Evolutionary conservation across 2,888 invertebrate genomes (phyloP).

Genomic region (Fissipunctia ypsillon): DNA sequence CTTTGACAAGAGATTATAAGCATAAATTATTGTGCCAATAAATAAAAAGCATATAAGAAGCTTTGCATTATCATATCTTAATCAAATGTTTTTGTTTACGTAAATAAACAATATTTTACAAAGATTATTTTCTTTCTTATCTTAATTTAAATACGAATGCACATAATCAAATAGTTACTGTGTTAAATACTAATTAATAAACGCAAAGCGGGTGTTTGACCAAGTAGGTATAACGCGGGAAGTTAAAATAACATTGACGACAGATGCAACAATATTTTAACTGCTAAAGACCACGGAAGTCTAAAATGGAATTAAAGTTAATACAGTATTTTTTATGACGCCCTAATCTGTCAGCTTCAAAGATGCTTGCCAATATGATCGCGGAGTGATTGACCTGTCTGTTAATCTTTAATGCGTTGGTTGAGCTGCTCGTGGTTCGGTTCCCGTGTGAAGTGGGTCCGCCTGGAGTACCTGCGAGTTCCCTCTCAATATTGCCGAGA

Average conservation of each 20-base stretch:
- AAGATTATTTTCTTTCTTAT: not conserved
- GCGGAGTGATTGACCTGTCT: conserved; percentile 26
- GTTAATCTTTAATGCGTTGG: conserved; percentile 48
- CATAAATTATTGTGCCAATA: conserved; percentile 12
- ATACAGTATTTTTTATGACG: not conserved
- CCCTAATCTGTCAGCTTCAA: conserved; percentile 5
- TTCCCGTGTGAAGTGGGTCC: conserved; percentile 61
- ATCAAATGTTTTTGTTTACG: not conserved
- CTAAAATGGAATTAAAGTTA: not conserved
- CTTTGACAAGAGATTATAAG: not conserved
- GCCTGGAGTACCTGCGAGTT: conserved; percentile 58
- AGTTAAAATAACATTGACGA: not conserved
- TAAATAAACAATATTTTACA: not conserved
- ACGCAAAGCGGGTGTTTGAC: not conserved
- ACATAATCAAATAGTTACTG: not conserved
- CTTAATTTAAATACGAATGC: not conserved
- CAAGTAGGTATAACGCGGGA: not conserved
- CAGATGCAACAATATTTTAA: not conserved
- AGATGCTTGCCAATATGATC: conserved; percentile 7
- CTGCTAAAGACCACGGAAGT: not conserved
- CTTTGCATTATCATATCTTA: not conserved
- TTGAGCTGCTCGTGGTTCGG: conserved; percentile 38
- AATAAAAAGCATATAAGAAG: conserved; percentile 1
- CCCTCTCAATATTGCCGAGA: conserved; percentile 81
- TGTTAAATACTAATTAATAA: too few relatives aligned